These are phyloP conservation scores for Pycnonotus jocosus DNA, from an alignment of 2,113 vertebrate species.

Conservation along the genomic window DNA sequence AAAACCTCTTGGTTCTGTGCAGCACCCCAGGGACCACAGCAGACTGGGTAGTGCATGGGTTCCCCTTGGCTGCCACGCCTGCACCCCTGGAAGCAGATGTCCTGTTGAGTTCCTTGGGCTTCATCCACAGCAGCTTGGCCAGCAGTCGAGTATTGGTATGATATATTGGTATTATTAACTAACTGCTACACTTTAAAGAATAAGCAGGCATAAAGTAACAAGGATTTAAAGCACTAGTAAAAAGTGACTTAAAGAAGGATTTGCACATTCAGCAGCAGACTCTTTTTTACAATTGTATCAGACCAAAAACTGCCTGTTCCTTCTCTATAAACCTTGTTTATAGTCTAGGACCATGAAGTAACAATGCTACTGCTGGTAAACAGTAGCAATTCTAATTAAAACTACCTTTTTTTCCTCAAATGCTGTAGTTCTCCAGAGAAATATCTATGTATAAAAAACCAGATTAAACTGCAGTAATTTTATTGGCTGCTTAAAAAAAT, in stretches of 20 bases:
- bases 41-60: rapidly evolving
- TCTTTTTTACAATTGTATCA: background rate
- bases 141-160: background rate
- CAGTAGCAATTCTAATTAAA: background rate
- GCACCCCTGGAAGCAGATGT: background rate
- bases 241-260: background rate
- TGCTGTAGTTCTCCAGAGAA: background rate
- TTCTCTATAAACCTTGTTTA: background rate
- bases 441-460: background rate
- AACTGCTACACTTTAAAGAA: background rate
- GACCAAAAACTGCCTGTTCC: background rate
- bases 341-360: background rate
- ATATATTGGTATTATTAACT: background rate
- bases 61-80: background rate
- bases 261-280: background rate
- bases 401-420: background rate
- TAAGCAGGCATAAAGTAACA: background rate
- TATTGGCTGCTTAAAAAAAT: background rate
- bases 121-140: background rate
- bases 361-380: background rate
- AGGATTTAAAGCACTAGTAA: background rate
- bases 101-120: background rate
- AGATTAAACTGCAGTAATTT: background rate
- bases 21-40: background rate
- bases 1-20: background rate